A percentile compares a stretch with the other conserved stretches of the same genome.
phyloP scores from a whole-genome alignment of 2,797 vertebrate species.

The Diplodus puntazzo region DNA sequence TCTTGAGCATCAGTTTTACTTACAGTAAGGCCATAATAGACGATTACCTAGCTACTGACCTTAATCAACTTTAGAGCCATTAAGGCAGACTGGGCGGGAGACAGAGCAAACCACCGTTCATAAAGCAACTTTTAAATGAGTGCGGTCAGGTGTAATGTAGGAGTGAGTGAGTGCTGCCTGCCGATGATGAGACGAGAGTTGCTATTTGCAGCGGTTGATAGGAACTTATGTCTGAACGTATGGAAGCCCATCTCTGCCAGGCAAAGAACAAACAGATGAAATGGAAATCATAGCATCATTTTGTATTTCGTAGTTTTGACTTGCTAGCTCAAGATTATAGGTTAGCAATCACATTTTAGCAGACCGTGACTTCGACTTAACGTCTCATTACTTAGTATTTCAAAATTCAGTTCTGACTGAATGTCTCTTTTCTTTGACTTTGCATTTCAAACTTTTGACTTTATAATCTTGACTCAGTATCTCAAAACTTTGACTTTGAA shows the following conservation, averaged over 20 bases:
- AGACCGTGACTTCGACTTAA: too few relatives aligned
- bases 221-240: background rate
- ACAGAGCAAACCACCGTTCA: conserved; percentile 58
- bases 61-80: conserved; percentile 75
- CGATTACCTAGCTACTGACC: conserved; percentile 60
- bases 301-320: background rate
- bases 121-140: conserved; percentile 61
- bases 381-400: too few relatives aligned
- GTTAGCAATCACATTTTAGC: background rate
- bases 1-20: conserved; percentile 60
- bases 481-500: background rate
- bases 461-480: background rate
- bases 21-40: conserved; percentile 71
- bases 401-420: too few relatives aligned
- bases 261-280: background rate
- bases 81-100: conserved; percentile 52
- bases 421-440: background rate
- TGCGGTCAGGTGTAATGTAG: conserved; percentile 55
- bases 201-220: conserved; percentile 6
- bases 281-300: background rate
- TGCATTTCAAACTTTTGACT: background rate
- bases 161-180: conserved; percentile 46
- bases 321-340: background rate
- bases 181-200: conserved; percentile 41
- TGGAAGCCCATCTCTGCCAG: conserved; percentile 3